Percentiles rank a stretch among this genome's conserved stretches.
Evolutionary conservation across 1,140 invertebrate genomes (phyloP).

Genomic region (Drosophila nebulosa): DNA sequence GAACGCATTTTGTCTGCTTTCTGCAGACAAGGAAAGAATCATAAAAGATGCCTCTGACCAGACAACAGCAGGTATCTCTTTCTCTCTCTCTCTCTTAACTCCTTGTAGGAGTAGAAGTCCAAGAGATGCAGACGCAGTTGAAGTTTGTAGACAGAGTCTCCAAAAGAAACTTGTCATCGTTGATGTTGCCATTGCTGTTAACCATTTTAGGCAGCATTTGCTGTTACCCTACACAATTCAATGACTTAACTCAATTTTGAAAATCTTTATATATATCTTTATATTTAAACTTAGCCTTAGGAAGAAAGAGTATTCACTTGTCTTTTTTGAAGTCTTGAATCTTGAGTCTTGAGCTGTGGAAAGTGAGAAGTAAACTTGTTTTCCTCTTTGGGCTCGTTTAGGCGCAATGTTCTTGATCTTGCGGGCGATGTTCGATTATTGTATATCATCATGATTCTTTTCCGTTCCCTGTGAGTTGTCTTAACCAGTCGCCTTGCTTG

Average conservation of each 20-base stretch:
- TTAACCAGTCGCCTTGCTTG: slow-evolving; percentile 64
- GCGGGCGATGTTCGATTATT: slow-evolving; percentile 63
- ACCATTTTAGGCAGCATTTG: neutral
- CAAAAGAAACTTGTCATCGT: slow-evolving; percentile 53
- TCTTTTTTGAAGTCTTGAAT: no score
- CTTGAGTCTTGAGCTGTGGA: no score
- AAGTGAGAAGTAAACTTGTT: slow-evolving; percentile 23
- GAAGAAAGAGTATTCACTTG: neutral
- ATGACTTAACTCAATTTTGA: no score
- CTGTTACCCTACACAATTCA: no score
- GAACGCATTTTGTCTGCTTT: slow-evolving; percentile 62
- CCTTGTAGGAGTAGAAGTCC: slow-evolving; percentile 42
- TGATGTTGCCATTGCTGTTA: neutral
- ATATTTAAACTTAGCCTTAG: no score
- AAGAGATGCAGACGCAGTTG: no score
- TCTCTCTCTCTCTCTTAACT: no score
- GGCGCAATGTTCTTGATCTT: slow-evolving; percentile 62
- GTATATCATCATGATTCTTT: slow-evolving; percentile 67
- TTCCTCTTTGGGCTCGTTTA: slow-evolving; percentile 48
- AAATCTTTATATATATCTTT: no score
- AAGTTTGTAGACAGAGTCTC: no score
- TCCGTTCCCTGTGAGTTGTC: slow-evolving; percentile 23
- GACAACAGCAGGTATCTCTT: slow-evolving; percentile 26
- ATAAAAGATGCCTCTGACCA: slow-evolving; percentile 66
- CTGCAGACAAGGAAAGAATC: slow-evolving; percentile 7